Evolutionary conservation across 2,888 invertebrate species (phyloP), one percentile per base, ranked within the genome.

Genomic region (Acanthosepion pharaonis): DNA sequence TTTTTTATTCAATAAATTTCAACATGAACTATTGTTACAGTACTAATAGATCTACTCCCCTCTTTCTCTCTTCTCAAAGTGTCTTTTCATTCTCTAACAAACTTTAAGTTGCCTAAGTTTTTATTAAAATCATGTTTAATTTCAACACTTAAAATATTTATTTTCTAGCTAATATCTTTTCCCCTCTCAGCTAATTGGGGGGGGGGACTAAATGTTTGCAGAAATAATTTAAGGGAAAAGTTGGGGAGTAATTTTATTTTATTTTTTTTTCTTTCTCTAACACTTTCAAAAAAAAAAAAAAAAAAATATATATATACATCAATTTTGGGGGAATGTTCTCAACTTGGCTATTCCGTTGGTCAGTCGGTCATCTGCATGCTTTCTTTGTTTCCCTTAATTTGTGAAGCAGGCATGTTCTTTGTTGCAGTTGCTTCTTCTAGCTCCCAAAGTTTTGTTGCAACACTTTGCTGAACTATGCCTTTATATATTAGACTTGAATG

Each of bases 381-480:
- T 33, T 64, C 64, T 49, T 64, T 49, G 49, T 94, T 59, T 94
- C 78, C 78, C 94, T 94, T 20, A 33, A 48, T 64, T 42, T 59
- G 64, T 94, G 78, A 64, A 64, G 94, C 59, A 64, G 78, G 55
- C 64, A 64, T 78, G 78, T 48, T 78, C 78, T 78, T 78, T 78
- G 78, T 78, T 78, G 78, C 78, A 78, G 78, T 78, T 78, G 78
- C 78, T 78, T 78, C 64, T 64, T 55, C n/a, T 78, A 78, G 78
- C 78, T 78, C 78, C 78, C 78, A 78, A 78, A 78, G 78, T 78
- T 78, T 78, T 78, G 78, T 78, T 78, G 78, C 78, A 78, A 78
- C 78, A 78, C 78, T 78, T 78, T 78, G 78, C 78, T 78, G n/a
- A 78, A 78, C 78, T 78, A 78, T 78, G 78, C 78, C 78, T 78